Conservation (phyloP, 1,140 invertebrate genomes). For the Nomia melanderi region DNA sequence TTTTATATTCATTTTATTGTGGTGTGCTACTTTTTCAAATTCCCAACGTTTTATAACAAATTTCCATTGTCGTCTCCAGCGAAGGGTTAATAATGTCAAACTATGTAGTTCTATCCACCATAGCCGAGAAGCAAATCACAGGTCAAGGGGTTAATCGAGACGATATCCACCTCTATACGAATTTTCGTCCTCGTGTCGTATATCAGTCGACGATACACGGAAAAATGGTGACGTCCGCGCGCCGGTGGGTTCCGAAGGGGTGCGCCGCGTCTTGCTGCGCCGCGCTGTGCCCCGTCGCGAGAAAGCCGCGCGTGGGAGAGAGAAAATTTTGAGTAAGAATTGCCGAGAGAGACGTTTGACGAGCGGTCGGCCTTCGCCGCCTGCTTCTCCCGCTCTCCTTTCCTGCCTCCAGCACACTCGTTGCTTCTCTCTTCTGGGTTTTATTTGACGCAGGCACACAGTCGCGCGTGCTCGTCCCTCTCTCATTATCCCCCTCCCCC, state of each 20-base stretch:
- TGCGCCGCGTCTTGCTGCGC: not conserved
- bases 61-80: too few species aligned
- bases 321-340: conserved; percentile 68
- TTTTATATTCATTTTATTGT: too few species aligned
- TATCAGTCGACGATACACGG: too few species aligned
- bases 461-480: conserved; percentile 7
- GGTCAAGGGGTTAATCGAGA: too few species aligned
- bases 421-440: not conserved
- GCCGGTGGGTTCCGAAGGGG: conserved; percentile 7
- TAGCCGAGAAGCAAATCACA: too few species aligned
- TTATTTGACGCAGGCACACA: conserved; percentile 1
- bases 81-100: too few species aligned
- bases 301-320: conserved; percentile 49
- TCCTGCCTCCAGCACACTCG: conserved; percentile 8
- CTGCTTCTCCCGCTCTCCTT: conserved; percentile 36
- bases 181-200: too few species aligned
- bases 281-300: not conserved
- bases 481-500: not conserved
- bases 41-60: too few species aligned
- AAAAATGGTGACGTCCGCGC: too few species aligned
- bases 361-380: conserved; percentile 64
- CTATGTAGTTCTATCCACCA: too few species aligned
- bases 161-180: too few species aligned
- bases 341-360: conserved; percentile 61
- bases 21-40: too few species aligned